Base-by-base conservation (phyloP, 2,797 vertebrate genomes). In the Phylloscopus collybita region DNA sequence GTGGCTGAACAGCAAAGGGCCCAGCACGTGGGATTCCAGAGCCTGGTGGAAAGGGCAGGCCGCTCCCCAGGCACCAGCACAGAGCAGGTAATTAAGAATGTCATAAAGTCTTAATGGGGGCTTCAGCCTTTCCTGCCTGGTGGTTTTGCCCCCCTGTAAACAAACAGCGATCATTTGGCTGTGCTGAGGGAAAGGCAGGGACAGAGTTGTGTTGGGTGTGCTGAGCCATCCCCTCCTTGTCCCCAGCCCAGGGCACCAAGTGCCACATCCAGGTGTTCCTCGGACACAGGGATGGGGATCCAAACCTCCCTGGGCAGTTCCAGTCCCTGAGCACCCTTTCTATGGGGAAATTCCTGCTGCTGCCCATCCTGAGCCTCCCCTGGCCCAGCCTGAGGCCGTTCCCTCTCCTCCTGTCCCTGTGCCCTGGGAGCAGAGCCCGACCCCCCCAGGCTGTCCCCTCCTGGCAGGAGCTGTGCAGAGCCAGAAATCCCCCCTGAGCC, bases 271-370 rank as follows among this genome's bases (percentile, higher is more conserved):
- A 54, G 54, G 0, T 0, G 0, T 36, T 17, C 54, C 54, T 4
- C 3, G 30, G 34, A 0, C 70, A 42, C 51, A 42, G 70, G 56
- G 42, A 1, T 44, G 49, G 62, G 30, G 0, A 20, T 49, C 61
- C 70, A 49, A 34, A 5, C 21, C 40, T 42, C 42, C 42, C 56
- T 32, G 62, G 42, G 42, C 60, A 72, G 1, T 5, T 9, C 51
- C 54, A 74, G 9, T 0, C 3, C 27, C 38, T 65, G 19, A 51
- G 0, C n/a, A 11, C 7, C 34, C 4, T 81, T 74, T 49, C 54
- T 49, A 59, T 8, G 44, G 0, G 0, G 44, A 50, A 87, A 36
- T 64, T 42, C 7, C 7, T 7, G 1, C 60, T 65, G 2, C 0
- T 16, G 3, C 4, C 42, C 69, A 12, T 0, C 9, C 27, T 27